phyloP scores from a whole-genome alignment of 1,140 invertebrate genomes.

The Drosophila gunungcola region DNA sequence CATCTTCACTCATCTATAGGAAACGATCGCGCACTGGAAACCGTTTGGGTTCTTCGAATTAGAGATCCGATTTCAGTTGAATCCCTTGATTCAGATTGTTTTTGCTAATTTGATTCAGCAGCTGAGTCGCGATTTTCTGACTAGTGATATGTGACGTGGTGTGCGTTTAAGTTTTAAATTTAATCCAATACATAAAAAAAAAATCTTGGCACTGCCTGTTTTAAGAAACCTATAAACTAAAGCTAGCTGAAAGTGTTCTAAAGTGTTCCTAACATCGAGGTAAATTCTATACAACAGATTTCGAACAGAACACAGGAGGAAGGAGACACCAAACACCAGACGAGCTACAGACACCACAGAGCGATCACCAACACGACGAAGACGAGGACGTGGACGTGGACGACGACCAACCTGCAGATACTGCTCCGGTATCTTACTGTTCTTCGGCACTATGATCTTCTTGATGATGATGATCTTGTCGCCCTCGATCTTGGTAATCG shows the following conservation, averaged over 20 bases:
- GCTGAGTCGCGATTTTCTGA: conserved; percentile 8
- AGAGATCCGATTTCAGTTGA: not conserved
- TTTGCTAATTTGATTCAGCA: not conserved
- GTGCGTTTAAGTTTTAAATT: conserved; percentile 6
- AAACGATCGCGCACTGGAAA: conserved; percentile 36
- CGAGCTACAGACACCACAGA: conserved; percentile 27
- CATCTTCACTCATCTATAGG: conserved; percentile 76
- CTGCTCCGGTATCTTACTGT: conserved; percentile 84
- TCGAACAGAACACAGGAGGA: conserved; percentile 43
- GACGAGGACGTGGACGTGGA: conserved; percentile 37
- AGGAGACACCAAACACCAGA: conserved; percentile 44
- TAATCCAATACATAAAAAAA: not conserved
- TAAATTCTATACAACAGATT: conserved; percentile 55
- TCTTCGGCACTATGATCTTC: conserved; percentile 81
- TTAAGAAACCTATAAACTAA: not conserved
- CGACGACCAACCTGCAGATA: conserved; percentile 81
- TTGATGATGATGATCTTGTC: conserved; percentile 85
- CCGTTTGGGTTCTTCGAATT: conserved; percentile 2
- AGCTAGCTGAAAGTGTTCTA: not conserved
- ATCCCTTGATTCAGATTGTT: not conserved
- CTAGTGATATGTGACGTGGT: conserved; percentile 30
- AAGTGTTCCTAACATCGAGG: conserved; percentile 36
- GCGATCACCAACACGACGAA: conserved; percentile 34
- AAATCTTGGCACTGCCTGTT: not conserved
- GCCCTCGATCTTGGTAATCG: conserved; percentile 82